These are phyloP conservation scores for Hypomecis atomaria DNA, from an alignment of 2,888 invertebrate species.

Conservation along the genomic window DNA sequence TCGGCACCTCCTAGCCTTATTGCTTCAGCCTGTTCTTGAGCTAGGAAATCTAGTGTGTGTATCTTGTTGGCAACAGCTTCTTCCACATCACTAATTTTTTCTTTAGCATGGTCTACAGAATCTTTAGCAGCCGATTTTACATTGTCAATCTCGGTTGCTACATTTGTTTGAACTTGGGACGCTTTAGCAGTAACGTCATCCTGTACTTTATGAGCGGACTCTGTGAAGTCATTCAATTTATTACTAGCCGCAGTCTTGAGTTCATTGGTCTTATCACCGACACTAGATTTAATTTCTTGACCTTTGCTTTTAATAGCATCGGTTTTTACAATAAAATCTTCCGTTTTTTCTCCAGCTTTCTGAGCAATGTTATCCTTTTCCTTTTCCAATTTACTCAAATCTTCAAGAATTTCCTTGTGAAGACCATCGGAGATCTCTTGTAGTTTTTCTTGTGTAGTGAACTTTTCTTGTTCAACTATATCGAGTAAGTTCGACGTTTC, in stretches of 20 bases:
- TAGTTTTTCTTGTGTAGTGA: conserved; percentile 70
- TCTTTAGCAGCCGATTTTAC: conserved; percentile 59
- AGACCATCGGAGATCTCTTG: conserved; percentile 62
- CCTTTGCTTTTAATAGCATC: conserved; percentile 57
- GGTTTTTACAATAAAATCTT: conserved; percentile 59
- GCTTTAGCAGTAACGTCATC: conserved; percentile 54
- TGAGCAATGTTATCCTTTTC: conserved; percentile 71
- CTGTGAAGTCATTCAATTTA: conserved; percentile 57
- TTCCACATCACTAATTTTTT: conserved; percentile 64
- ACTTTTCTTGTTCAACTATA: conserved; percentile 75
- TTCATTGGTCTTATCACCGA: conserved; percentile 56
- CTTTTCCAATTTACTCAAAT: conserved; percentile 64
- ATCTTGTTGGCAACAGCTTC: conserved; percentile 70
- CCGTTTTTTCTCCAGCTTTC: conserved; percentile 57
- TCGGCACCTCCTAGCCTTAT: conserved; percentile 61
- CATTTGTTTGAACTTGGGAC: conserved; percentile 54
- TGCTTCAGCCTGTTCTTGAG: conserved; percentile 71
- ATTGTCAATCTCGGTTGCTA: conserved; percentile 56
- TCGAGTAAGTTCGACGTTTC: conserved; percentile 75
- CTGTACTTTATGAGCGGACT: conserved; percentile 56
- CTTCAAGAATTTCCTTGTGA: conserved; percentile 60
- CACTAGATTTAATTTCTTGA: conserved; percentile 54
- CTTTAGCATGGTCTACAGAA: conserved; percentile 64
- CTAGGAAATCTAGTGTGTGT: conserved; percentile 68
- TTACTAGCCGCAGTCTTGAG: conserved; percentile 53